Conservation (phyloP, 2,113 vertebrate genomes). For the Camelus bactrianus region DNA sequence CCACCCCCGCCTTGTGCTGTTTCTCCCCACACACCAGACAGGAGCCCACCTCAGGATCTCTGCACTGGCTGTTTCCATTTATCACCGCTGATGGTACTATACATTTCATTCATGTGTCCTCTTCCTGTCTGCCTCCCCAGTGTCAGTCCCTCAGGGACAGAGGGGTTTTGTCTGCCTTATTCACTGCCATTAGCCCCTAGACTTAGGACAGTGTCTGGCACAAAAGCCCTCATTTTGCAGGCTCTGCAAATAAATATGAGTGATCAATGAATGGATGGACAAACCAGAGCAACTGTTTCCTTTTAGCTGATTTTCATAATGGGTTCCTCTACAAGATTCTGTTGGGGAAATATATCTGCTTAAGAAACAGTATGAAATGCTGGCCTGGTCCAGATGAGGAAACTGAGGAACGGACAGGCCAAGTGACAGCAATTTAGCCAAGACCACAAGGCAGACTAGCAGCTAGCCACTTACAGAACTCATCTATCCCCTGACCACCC, state of each 20-base stretch:
- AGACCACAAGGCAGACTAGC: background rate
- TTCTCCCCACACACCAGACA: background rate
- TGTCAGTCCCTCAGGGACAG: background rate
- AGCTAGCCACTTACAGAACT: rapidly evolving
- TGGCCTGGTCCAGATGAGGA: background rate
- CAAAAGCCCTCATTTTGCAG: background rate
- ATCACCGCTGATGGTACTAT: too few relatives aligned
- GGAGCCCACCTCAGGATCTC: background rate
- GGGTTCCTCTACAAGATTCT: background rate
- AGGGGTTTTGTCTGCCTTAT: background rate
- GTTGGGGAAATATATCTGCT: background rate
- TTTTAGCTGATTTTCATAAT: background rate
- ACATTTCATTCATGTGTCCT: background rate
- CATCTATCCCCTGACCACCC: background rate
- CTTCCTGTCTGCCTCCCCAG: background rate
- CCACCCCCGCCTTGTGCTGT: rapidly evolving
- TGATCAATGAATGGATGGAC: background rate
- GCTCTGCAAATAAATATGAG: background rate
- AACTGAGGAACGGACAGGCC: background rate
- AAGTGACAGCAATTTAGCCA: background rate
- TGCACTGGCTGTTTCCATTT: background rate
- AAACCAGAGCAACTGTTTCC: background rate
- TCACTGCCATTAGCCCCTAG: background rate
- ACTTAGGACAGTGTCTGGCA: background rate
- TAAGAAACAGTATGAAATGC: background rate